A percentile compares a stretch with the other conserved stretches of the same genome.
These are phyloP conservation scores for Gymnoscopelus microlampas DNA, from an alignment of 2,797 vertebrate genomes.

Conservation along the genomic window DNA sequence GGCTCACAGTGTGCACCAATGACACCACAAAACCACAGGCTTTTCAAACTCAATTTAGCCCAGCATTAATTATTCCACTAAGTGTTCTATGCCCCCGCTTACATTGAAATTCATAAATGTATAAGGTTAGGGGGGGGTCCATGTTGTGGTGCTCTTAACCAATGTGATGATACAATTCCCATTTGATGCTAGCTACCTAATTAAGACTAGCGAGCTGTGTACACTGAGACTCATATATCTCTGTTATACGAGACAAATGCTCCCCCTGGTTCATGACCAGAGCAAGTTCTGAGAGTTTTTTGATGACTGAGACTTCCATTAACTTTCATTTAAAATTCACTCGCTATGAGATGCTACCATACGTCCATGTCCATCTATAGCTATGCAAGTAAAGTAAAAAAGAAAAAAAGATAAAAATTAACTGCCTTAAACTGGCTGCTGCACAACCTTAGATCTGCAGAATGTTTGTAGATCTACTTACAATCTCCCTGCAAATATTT, in stretches of 20 bases:
- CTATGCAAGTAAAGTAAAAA: slow-evolving; percentile 32
- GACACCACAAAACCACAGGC: slow-evolving; percentile 75
- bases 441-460: slow-evolving; percentile 58
- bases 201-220: slow-evolving; percentile 73
- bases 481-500: slow-evolving; percentile 67
- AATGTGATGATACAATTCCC: slow-evolving; percentile 75
- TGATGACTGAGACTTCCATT: slow-evolving; percentile 74
- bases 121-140: slow-evolving; percentile 66
- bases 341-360: slow-evolving; percentile 52
- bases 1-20: slow-evolving; percentile 74
- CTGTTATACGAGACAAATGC: slow-evolving; percentile 69
- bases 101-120: slow-evolving; percentile 75
- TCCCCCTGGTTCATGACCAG: slow-evolving; percentile 62
- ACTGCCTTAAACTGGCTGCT: slow-evolving; percentile 70
- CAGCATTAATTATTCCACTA: slow-evolving; percentile 81
- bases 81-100: slow-evolving; percentile 71
- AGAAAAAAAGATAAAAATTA: slow-evolving; percentile 55
- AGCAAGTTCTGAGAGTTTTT: slow-evolving; percentile 61
- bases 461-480: slow-evolving; percentile 65
- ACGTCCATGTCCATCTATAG: slow-evolving; percentile 61
- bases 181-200: slow-evolving; percentile 70
- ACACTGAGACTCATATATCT: slow-evolving; percentile 68
- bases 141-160: slow-evolving; percentile 70
- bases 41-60: slow-evolving; percentile 81
- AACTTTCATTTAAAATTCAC: slow-evolving; percentile 72